Base-by-base conservation (phyloP, 2,113 vertebrate genomes). In the Hippopotamus amphibius region DNA sequence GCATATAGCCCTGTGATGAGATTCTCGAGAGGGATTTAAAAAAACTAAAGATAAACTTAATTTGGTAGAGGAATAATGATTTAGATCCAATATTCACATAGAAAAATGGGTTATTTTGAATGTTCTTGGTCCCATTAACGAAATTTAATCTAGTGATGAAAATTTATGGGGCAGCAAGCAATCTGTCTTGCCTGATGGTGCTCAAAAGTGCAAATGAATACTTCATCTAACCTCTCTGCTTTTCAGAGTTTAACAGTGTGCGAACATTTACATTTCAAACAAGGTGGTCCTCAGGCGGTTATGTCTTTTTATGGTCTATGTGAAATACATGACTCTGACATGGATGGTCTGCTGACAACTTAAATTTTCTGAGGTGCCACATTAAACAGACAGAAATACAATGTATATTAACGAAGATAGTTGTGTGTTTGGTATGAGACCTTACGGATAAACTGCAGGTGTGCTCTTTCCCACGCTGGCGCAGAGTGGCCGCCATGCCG, bases 101-200 rank as follows among this genome's bases (percentile, higher is more conserved):
- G 95, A 68, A 97, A 97, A 95, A 89, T 66, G 87, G 81, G n/a
- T 96, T 95, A 66, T 86, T 97, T 88, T 94, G 71, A 63, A 88
- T 77, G 46, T 74, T 97, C 90, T 96, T 94, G 71, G 80, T 97
- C 30, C 88, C 69, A 93, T 96, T 98, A 96, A 95, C 94, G 96
- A 82, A 97, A 94, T 92, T 72, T 96, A 97, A 97, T 97, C 80
- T 92, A 95, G 95, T 69, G 55, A 28, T 71, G 87, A 97, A 96
- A 96, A 96, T 90, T 89, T 94, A 92, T 81, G 71, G 92, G 72
- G 83, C 89, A 97, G 50, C 61, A 92, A 97, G 80, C 63, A 72
- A 83, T 96, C 97, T 96, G 90, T 98, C 69, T 97, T 92, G 77
- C 59, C 72, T 37, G 86, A 46, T 93, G 68, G 66, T 86, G 28